Evolutionary conservation across 2,113 vertebrate genomes (phyloP), one percentile per base, ranked within the genome.

Genomic region (Ictalurus furcatus): DNA sequence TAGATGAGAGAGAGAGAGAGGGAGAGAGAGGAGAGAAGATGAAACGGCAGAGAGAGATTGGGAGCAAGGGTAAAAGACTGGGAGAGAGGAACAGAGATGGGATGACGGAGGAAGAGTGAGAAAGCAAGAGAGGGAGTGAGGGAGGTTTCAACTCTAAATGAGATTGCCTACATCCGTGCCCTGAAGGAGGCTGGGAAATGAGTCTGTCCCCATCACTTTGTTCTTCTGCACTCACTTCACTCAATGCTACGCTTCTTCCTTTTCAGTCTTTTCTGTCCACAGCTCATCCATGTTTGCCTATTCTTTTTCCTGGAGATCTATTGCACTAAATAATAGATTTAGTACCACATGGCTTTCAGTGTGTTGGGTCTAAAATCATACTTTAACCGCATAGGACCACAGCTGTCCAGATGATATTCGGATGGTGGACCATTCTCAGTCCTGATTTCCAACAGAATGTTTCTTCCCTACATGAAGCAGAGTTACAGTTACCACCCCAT

Each of bases 141-240:
- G 90, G 85, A 59, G 59, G 69, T 89, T 92, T 94, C 90, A 78
- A 85, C 61, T 73, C 17, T 58, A 91, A 91, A 87, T 89, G 52
- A 85, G 87, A 85, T 88, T 90, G 88, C 85, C 82, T 92, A 79
- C 89, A 88, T 91, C 88, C 73, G 84, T 88, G 92, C 93, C 92
- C 79, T 40, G 30, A 81, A 91, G 87, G 88, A 89, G 48, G 87
- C 71, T 54, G 69, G 89, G 91, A 92, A 93, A 93, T 86, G 34
- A 92, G 92, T 90, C 82, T 61, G 65, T 92, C 89, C 91, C 59
- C 65, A 61, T 90, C 91, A 91, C 90, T 93, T 92, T 93, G 91
- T 94, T 93, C 92, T 76, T 84, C 81, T 86, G 67, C 74, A 56
- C 86, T 92, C 87, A 34, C 86, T 80, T 80, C 59, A 87, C 86